Base-by-base conservation (phyloP, 1,140 invertebrate genomes). In the Plutomurus gul region DNA sequence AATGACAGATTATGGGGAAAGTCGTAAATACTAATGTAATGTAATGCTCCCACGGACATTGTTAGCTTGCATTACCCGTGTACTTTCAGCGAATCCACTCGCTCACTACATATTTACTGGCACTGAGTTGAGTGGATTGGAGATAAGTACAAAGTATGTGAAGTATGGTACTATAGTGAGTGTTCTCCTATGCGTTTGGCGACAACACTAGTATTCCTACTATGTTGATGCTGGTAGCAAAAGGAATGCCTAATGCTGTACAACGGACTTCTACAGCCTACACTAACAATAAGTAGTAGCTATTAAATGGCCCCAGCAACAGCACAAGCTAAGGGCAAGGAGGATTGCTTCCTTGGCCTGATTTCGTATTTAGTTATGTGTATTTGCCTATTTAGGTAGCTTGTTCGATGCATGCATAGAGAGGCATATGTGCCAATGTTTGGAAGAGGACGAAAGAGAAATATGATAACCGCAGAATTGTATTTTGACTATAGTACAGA, bases 1-100 rank as follows among this genome's bases (percentile, higher is more conserved):
- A 65, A 65, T 65, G 56, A 65, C 56, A 30, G 56, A 65, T 65
- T 65, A 65, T 65, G 27, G 56, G 36, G 56, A 65, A 33, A 6
- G 56, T 65, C 56, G 56, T 65, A 65, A 65, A 65, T 65, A 65
- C 25, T 65, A 65, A 65, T 65, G 56, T 65, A 65, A 65, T 65
- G 56, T 18, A 16, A n/a, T 27, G 8, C 11, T 36, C 4, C 25
- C 27, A 33, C 25, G 4, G 13, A n/a, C n/a, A n/a, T n/a, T n/a
- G n/a, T n/a, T n/a, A n/a, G n/a, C n/a, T 43, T 43, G 11, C 39
- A 43, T 43, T 43, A n/a, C 39, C n/a, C n/a, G 39, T 43, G 7
- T 43, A 43, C n/a, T n/a, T n/a, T n/a, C n/a, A n/a, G 20, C 6
- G n/a, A 4, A 22, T 10, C 8, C 3, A 49, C 18, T 11, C 20